Evolutionary conservation across 2,888 invertebrate genomes (phyloP), one percentile per base, ranked within the genome.

Genomic region (Diachrysia chrysitis): DNA sequence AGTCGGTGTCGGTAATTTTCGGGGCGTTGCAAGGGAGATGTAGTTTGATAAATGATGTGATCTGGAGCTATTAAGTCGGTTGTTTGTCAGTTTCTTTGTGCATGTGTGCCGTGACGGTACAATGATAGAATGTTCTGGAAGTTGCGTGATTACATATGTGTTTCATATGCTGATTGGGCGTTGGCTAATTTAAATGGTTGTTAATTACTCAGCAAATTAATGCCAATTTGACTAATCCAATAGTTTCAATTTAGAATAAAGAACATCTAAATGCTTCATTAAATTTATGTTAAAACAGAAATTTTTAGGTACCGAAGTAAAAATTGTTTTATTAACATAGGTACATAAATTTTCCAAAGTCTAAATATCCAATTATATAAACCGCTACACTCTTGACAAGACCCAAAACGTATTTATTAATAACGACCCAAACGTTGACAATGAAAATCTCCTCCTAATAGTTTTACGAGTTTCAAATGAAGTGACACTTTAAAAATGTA

Each of bases 401-500:
- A 32, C 1, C 53, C 10, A 32, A 60, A 60, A 51, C 56, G 21
- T 65, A 69, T 61, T 42, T 74, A 78, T 73, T 82, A 71, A 71
- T 76, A 74, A 81, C 73, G 79, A 73, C 72, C 61, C 73, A 62
- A 80, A 79, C 77, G 79, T 77, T 76, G 79, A 82, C 84, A 80
- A 76, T 80, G 70, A 82, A 4, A 77, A 82, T 83, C 82, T 80
- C 72, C 83, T 84, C 83, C 78, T 93, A 93, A 92, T 92, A 91
- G 90, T 90, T 92, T 93, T 92, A 92, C 88, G 90, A 89, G 83
- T 79, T 81, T 79, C 76, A 80, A 84, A 88, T 85, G 85, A 83
- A 86, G 84, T 88, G 89, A 87, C 89, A 89, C 86, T 85, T 90
- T 89, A 87, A 82, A 85, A 87, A 87, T 85, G 79, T 81, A 87